Percentiles rank a stretch among this genome's conserved stretches.
Conservation (phyloP, 2,888 invertebrate genomes). For the Eupithecia subumbrata region DNA sequence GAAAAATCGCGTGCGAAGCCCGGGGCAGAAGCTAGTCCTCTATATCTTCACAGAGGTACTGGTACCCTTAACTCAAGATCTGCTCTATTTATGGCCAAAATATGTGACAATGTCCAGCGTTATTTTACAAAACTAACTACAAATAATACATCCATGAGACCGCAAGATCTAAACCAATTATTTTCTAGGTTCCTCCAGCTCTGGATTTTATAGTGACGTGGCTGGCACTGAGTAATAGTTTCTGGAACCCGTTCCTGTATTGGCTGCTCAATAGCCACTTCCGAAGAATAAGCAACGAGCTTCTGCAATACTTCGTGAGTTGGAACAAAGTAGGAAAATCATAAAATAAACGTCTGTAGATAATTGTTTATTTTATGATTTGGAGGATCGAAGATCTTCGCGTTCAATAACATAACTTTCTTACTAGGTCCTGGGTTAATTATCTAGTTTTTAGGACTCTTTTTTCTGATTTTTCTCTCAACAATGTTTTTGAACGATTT, state of each 20-base stretch:
- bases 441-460: not conserved
- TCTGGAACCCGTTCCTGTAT: slow-evolving; percentile 95
- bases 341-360: no score
- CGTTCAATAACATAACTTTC: not conserved
- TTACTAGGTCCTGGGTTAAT: not conserved
- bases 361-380: not conserved
- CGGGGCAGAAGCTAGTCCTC: not conserved
- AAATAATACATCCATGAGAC: slow-evolving; percentile 9
- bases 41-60: not conserved
- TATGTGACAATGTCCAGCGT: not conserved
- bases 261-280: slow-evolving; percentile 95
- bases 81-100: not conserved
- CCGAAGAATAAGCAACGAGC: slow-evolving; percentile 90
- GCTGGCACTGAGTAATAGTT: slow-evolving; percentile 94
- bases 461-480: not conserved
- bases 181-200: slow-evolving; percentile 88
- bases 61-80: not conserved
- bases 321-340: not conserved
- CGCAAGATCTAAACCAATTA: slow-evolving; percentile 29
- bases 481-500: not conserved
- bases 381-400: not conserved
- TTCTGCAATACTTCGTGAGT: slow-evolving; percentile 90
- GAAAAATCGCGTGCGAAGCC: not conserved
- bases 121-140: not conserved
- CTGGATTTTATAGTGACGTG: slow-evolving; percentile 94